Conservation (phyloP, 2,113 vertebrate genomes). For the Micromys minutus region DNA sequence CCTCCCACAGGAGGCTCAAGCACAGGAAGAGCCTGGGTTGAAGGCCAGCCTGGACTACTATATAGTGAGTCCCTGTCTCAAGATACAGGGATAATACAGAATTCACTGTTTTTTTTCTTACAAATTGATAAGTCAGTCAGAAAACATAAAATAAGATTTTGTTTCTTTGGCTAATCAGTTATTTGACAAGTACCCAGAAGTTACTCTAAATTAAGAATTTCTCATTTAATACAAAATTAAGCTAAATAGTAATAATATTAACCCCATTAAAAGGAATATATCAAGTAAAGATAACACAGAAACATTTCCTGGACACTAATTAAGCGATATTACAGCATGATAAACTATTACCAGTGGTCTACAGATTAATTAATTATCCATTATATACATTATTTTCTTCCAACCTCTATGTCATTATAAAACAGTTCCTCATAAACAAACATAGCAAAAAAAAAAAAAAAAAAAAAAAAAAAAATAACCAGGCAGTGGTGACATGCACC, state of each 20-base stretch:
- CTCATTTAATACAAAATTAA: conserved; percentile 8
- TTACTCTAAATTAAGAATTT: conserved; percentile 42
- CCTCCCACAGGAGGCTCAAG: not conserved
- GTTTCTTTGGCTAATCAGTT: not conserved
- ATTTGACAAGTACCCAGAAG: not conserved
- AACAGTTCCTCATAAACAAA: conserved; percentile 19
- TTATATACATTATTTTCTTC: conserved; percentile 28
- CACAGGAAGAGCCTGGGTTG: not conserved
- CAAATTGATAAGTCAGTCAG: not conserved
- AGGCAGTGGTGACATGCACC: not conserved
- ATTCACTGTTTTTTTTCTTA: not conserved
- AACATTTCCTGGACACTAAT: conserved; percentile 3
- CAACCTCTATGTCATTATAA: not conserved
- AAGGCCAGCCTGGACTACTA: not conserved
- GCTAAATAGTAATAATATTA: conserved; percentile 7
- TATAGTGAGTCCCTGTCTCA: not conserved
- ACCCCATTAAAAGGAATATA: not conserved
- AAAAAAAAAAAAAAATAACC: not conserved
- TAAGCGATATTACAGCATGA: not conserved
- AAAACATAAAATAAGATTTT: not conserved
- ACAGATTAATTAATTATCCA: not conserved
- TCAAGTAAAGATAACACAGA: not conserved
- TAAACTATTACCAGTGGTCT: not conserved
- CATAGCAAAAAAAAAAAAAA: too few species aligned
- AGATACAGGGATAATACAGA: not conserved